These are phyloP conservation scores for Xenopus borealis DNA, from an alignment of 2,113 vertebrate genomes.

Conservation along the genomic window DNA sequence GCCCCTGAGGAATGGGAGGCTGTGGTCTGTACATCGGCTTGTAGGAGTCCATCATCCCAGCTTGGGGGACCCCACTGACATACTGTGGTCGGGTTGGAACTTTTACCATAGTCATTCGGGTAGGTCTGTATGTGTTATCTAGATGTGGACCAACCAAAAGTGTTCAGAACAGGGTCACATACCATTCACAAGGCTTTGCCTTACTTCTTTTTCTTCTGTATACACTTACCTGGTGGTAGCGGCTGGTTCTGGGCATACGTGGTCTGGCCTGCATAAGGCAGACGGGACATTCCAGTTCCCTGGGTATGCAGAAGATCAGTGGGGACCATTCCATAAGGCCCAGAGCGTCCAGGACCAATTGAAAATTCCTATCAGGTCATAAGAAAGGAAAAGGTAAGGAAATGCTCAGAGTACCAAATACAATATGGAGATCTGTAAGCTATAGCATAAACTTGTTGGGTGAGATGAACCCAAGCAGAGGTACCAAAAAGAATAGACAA, in stretches of 20 bases:
- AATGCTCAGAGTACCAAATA: neutral
- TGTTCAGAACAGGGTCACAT: neutral
- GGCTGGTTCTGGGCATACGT: conserved; percentile 94
- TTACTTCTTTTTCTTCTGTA: too few relatives aligned
- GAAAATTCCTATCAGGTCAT: conserved; percentile 72
- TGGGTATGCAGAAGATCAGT: conserved; percentile 78
- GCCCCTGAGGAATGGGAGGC: conserved; percentile 77
- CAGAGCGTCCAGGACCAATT: conserved; percentile 69
- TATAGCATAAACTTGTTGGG: too few relatives aligned
- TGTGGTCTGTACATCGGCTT: conserved; percentile 83
- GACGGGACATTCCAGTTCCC: conserved; percentile 70
- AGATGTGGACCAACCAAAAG: conserved; percentile 85
- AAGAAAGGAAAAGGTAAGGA: neutral
- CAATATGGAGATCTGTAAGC: too few relatives aligned
- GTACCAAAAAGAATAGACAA: neutral
- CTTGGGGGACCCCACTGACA: conserved; percentile 64
- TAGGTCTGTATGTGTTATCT: conserved; percentile 80
- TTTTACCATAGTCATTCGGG: conserved; percentile 75
- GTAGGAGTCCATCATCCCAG: conserved; percentile 85
- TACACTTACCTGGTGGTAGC: conserved; percentile 89
- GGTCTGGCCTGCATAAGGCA: conserved; percentile 68
- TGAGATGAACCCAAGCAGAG: neutral
- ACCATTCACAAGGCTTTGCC: neutral
- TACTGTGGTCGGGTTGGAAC: conserved; percentile 77
- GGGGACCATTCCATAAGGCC: conserved; percentile 71